Percentiles rank a stretch among this genome's conserved stretches.
Conservation (phyloP, 2,113 vertebrate species). For the Acanthisitta chloris region DNA sequence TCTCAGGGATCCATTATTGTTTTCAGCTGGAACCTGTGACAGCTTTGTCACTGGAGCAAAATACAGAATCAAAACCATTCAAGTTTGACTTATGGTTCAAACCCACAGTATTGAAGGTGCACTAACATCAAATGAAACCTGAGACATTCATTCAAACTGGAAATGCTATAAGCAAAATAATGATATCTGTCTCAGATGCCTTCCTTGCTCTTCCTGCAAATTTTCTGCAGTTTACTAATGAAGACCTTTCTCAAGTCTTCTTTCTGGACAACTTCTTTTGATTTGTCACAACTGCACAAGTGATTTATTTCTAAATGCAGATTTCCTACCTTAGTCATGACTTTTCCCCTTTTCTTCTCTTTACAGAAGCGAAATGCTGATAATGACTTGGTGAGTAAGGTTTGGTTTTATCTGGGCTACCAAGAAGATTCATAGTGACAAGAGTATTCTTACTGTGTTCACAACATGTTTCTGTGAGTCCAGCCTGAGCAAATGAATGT, state of each 20-base stretch:
- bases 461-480: not conserved
- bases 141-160: not conserved
- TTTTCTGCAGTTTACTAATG: not conserved
- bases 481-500: not conserved
- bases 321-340: not conserved
- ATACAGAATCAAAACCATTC: not conserved
- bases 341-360: not conserved
- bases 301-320: not conserved
- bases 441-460: not conserved
- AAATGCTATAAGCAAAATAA: not conserved
- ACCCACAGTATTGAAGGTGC: not conserved
- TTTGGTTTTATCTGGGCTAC: not conserved
- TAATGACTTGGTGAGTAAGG: constrained; percentile 67
- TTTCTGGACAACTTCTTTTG: not conserved
- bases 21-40: too few relatives aligned
- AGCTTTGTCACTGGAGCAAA: not conserved
- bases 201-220: not conserved
- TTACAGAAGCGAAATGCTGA: constrained; percentile 70
- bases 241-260: not conserved
- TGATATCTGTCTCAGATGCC: not conserved
- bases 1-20: not conserved
- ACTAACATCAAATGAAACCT: not conserved
- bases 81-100: not conserved
- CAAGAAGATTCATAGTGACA: not conserved
- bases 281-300: not conserved